Conservation (phyloP, 1,140 invertebrate species). For the Lepidurus apus region DNA sequence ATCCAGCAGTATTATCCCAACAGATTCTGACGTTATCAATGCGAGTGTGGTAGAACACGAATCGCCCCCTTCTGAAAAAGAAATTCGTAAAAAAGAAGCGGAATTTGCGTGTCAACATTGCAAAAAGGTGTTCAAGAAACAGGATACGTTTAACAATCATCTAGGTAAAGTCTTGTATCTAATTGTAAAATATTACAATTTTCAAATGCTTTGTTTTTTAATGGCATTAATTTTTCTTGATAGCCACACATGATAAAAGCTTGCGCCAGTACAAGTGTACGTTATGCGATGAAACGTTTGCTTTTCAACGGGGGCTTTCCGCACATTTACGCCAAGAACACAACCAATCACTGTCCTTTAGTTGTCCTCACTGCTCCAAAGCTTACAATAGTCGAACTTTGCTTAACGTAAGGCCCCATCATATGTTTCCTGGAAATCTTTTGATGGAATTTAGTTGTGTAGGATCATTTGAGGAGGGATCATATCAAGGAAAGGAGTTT, state of each 20-base stretch:
- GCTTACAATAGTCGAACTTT: not conserved
- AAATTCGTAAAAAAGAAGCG: not conserved
- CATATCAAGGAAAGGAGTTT: constrained; percentile 37
- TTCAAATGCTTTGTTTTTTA: not conserved
- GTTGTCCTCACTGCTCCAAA: not conserved
- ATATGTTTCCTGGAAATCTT: not conserved
- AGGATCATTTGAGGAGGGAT: constrained; percentile 40
- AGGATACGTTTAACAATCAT: not conserved
- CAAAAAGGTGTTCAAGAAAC: not conserved
- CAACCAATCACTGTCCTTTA: not conserved
- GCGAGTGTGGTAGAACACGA: not conserved
- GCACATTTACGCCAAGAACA: not conserved
- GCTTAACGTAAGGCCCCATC: not conserved
- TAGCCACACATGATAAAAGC: not conserved
- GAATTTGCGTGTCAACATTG: not conserved
- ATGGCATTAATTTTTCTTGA: not conserved
- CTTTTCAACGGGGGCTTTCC: not conserved
- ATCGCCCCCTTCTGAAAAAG: not conserved
- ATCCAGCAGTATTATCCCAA: not conserved
- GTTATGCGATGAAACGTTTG: not conserved
- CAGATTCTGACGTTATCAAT: not conserved
- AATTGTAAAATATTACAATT: not conserved
- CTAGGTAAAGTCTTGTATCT: not conserved
- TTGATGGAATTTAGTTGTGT: constrained; percentile 21
- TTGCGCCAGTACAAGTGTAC: not conserved